Evolutionary conservation across 2,888 invertebrate species (phyloP), one percentile per base, ranked within the genome.

Genomic region (Hemithea aestivaria): DNA sequence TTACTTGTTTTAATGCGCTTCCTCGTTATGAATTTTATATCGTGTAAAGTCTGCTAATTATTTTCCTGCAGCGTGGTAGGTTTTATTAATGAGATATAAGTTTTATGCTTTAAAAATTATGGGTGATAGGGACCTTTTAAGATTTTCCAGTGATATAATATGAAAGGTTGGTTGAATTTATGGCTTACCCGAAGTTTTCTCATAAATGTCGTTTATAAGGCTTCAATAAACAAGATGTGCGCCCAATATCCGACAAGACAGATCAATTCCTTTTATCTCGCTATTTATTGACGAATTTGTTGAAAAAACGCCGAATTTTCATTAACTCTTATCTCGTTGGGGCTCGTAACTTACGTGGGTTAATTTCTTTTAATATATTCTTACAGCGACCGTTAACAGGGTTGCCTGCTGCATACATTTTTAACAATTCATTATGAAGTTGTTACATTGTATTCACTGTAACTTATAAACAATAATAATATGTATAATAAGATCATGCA

Each of bases 281-380:
- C 12, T 11, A 22, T 35, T 38, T 37, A 34, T 70, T 66, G 68
- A 67, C 69, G 80, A 79, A 82, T 78, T 74, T 79, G 76, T 75
- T 68, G 73, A 76, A 75, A 78, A 80, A 73, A 65, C 63, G 58
- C 52, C 68, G 67, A 73, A 78, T 75, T 81, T 82, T 76, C 82
- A 80, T 83, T 82, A 75, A 68, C 62, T 66, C 72, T 80, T 83
- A 82, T 82, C 83, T 64, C 55, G 49, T 56, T 61, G 60, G 72
- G 40, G 58, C 63, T 73, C 80, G 71, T 85, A 83, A 81, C 73
- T 82, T 80, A 78, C 66, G 58, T 63, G 60, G 69, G 75, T 79
- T 83, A 82, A 83, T 82, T 77, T 73, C 74, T 76, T 81, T 79
- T 81, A 82, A 83, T 81, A 80, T 80, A 81, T 80, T 74, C 79